A percentile compares a stretch with the other conserved stretches of the same genome.
These are phyloP conservation scores for Agrochola litura DNA, from an alignment of 2,888 invertebrate genomes.

Conservation along the genomic window DNA sequence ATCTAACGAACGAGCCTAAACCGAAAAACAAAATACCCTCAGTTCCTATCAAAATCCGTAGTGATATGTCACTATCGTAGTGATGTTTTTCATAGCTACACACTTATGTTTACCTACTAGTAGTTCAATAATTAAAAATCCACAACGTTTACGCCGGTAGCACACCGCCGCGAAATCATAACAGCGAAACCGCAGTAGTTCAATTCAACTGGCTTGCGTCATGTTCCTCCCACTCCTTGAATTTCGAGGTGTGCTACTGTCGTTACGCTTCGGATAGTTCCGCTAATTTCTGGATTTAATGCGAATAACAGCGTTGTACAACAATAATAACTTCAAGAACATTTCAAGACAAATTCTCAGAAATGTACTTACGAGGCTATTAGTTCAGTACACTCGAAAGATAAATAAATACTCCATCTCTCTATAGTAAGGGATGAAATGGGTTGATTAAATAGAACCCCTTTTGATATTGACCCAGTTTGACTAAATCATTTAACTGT, in stretches of 20 bases:
- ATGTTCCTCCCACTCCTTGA: too few relatives aligned
- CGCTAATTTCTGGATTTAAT: background rate
- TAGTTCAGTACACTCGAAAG: conserved; percentile 31
- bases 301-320: too few relatives aligned
- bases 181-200: too few relatives aligned
- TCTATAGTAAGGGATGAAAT: conserved; percentile 16
- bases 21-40: too few relatives aligned
- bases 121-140: background rate
- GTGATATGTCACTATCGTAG: too few relatives aligned
- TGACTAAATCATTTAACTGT: conserved; percentile 24
- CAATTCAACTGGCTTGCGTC: too few relatives aligned
- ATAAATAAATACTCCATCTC: conserved; percentile 33
- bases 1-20: too few relatives aligned
- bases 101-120: background rate
- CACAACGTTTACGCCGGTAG: background rate
- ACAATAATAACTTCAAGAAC: conserved; percentile 7
- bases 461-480: conserved; percentile 38
- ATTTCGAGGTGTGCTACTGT: too few relatives aligned
- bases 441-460: conserved; percentile 38
- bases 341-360: background rate
- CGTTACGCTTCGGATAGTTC: background rate
- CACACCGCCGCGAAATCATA: too few relatives aligned
- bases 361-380: background rate
- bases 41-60: too few relatives aligned
- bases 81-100: too few relatives aligned